Evolutionary conservation across 2,797 vertebrate species (phyloP).

Genomic region (Xyrichtys novacula): DNA sequence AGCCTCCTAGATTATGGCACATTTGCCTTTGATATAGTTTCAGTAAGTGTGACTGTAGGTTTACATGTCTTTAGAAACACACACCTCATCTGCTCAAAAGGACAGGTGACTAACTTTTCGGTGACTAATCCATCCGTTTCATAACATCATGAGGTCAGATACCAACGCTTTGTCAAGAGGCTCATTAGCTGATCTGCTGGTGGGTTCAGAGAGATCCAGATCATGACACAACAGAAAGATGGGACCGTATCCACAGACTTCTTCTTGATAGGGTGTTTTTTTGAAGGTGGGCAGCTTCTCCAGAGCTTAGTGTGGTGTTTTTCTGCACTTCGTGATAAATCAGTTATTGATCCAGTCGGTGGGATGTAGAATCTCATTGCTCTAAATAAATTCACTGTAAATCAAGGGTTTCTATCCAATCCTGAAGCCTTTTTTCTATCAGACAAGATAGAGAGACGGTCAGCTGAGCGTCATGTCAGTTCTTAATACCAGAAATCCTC

Average conservation of each 20-base stretch:
- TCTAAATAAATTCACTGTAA: constrained; percentile 6
- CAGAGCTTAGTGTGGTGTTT: constrained; percentile 18
- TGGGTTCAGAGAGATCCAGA: neutral
- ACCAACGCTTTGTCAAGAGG: neutral
- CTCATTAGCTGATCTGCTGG: neutral
- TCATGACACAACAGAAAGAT: neutral
- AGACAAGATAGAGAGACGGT: neutral
- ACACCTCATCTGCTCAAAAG: neutral
- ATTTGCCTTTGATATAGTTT: too few species aligned
- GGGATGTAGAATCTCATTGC: neutral
- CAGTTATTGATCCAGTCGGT: neutral
- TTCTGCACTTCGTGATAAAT: constrained; percentile 6
- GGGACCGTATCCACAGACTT: neutral
- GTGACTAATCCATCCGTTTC: neutral
- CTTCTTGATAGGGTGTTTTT: constrained; percentile 2
- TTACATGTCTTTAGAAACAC: too few species aligned
- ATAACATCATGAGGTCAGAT: neutral
- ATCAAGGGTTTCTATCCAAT: neutral
- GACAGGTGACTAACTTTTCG: neutral
- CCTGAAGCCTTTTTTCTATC: neutral
- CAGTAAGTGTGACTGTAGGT: too few species aligned
- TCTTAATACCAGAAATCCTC: neutral
- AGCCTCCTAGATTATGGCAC: too few species aligned
- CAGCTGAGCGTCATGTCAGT: neutral
- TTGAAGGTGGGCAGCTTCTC: constrained; percentile 12